Evolutionary conservation across 2,113 vertebrate genomes (phyloP).

Genomic region (Chiloscyllium plagiosum): DNA sequence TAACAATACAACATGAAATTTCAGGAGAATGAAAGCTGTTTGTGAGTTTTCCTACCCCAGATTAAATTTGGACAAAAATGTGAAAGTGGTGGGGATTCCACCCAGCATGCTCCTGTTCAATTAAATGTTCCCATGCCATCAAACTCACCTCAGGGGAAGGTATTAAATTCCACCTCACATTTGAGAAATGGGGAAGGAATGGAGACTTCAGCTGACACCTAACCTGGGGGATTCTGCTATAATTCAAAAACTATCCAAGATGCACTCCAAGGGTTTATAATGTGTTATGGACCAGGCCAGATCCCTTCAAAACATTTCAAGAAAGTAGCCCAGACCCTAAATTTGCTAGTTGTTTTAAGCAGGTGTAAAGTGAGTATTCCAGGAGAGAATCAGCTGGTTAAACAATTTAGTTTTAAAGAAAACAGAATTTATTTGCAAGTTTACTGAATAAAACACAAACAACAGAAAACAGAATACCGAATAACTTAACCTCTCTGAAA

Average conservation of each 20-base stretch:
- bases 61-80: not conserved
- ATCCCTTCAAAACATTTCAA: too few relatives aligned
- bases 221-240: not conserved
- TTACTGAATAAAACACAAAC: too few relatives aligned
- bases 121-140: not conserved
- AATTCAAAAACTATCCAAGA: not conserved
- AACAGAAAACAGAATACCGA: too few relatives aligned
- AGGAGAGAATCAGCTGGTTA: too few relatives aligned
- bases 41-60: not conserved
- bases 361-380: too few relatives aligned
- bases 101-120: not conserved
- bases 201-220: not conserved
- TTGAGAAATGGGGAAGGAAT: not conserved
- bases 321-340: too few relatives aligned
- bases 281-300: too few relatives aligned
- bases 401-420: too few relatives aligned
- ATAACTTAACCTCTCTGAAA: too few relatives aligned
- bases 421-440: too few relatives aligned
- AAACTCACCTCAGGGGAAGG: not conserved
- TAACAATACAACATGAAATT: too few relatives aligned
- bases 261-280: not conserved
- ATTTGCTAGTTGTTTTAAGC: too few relatives aligned
- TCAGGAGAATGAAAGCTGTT: not conserved
- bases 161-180: not conserved
- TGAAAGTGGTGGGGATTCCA: not conserved